Base-by-base conservation (phyloP, 2,113 vertebrate species). In the Rhineura floridana region DNA sequence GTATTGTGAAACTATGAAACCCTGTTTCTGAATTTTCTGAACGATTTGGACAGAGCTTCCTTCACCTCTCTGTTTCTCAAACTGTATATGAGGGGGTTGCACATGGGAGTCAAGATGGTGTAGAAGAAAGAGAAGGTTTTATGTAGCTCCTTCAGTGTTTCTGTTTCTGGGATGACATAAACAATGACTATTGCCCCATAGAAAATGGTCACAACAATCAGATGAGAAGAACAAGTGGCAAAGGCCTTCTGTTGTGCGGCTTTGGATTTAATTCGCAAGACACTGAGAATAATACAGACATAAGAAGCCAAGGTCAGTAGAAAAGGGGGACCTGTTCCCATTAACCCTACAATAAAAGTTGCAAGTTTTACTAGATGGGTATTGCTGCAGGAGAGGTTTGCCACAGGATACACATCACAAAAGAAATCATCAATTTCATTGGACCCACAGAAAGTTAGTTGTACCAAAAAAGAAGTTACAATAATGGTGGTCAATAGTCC, bases 51-150 rank as follows among this genome's bases (percentile, higher is more conserved):
- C 15, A 93, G 9, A 67, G 93, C 80, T 0, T 83, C 88, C 46
- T 92, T 93, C 81, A 94, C 92, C 3, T 94, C 93, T 36, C 84
- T 0, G 0, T 92, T 94, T 86, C 93, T 93, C 33, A 95, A 81
- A 55, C 92, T 94, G 33, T 95, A 94, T 76, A 95, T 94, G 2
- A 95, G 80, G 0, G 93, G 93, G 63, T 95, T 95, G 67, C 94
- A 81, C 83, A 91, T 84, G 1, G 91, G 94, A 55, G 95, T 96
- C 88, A 94, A 90, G 50, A 94, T 84, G 2, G 92, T 94, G 0
- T 95, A 94, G 65, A 93, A 94, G 17, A 95, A 50, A 23, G 67
- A 95, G 13, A 94, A 94, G 8, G 83, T n/a, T 84, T 93, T 92
- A 19, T 82, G 79, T 2, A 87, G 39, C 2, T 73, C 69, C 9